Evolutionary conservation across 1,140 invertebrate genomes (phyloP).

Genomic region (Drosophila sulfurigaster): DNA sequence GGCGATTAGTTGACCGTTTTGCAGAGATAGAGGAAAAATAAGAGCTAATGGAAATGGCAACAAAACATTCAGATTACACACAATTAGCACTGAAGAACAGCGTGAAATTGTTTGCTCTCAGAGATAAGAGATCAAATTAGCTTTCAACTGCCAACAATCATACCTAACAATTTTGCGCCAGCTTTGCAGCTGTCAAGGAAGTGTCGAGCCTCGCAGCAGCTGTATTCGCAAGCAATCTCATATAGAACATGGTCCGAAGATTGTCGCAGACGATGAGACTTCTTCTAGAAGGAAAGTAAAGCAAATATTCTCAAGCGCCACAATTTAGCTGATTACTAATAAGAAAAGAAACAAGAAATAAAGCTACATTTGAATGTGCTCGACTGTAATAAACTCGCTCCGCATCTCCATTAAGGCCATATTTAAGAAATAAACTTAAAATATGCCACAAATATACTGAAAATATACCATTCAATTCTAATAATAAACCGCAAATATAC

Average conservation of each 20-base stretch:
- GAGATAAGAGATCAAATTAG: conserved; percentile 40
- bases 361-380: no score
- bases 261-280: neutral
- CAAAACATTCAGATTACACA: conserved; percentile 38
- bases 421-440: no score
- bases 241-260: neutral
- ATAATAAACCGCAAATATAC: no score
- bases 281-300: no score
- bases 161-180: conserved; percentile 16
- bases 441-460: no score
- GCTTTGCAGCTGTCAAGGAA: conserved; percentile 21
- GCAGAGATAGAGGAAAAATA: conserved; percentile 47
- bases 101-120: conserved; percentile 29
- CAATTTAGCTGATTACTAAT: no score
- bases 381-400: no score
- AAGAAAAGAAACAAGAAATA: no score
- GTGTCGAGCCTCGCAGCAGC: neutral
- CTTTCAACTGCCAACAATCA: conserved; percentile 24
- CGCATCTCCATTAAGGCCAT: no score
- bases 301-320: no score
- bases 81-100: conserved; percentile 27
- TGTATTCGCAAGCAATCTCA: neutral
- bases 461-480: no score
- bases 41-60: conserved; percentile 50
- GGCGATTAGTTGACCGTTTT: conserved; percentile 69